Evolutionary conservation across 2,888 invertebrate genomes (phyloP), one percentile per base, ranked within the genome.

Genomic region (Sepioteuthis lessoniana): DNA sequence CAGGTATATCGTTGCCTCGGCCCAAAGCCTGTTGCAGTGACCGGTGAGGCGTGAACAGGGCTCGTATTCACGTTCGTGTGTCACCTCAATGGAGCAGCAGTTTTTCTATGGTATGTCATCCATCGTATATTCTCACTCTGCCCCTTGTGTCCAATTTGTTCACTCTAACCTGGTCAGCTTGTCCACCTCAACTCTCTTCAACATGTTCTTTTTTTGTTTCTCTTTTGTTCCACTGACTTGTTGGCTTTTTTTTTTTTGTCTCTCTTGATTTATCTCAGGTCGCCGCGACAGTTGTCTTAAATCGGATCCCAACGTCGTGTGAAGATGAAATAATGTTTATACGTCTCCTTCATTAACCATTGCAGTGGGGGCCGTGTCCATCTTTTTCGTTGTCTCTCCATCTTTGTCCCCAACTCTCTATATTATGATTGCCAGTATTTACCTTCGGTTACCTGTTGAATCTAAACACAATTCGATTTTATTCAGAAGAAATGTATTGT

Each of bases 1-100:
- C n/a, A 76, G 76, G 76, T 76, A 76, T 76, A 76, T 76, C 76
- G 76, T 76, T 76, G 76, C n/a, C n/a, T 35, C 76, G n/a, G 76
- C n/a, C 76, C 76, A 19, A 76, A 76, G 76, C 76, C 76, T 76
- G 76, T 76, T 76, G 76, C 76, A 76, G 76, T 76, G 76, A 76
- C n/a, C 76, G n/a, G 13, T 76, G n/a, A 35, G 76, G 76, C 76
- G n/a, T 76, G n/a, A 76, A 76, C 76, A 76, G n/a, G 76, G n/a
- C 76, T 16, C 76, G 76, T 76, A 76, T 76, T n/a, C 76, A 76
- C 76, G 76, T 76, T 76, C n/a, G 76, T 76, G 76, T 76, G 76
- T 76, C 76, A n/a, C 76, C n/a, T 76, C 76, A 76, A 76, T n/a
- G n/a, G 76, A 76, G 76, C n/a, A 76, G 76, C 76, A 16, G n/a